Evolutionary conservation across 2,888 invertebrate genomes (phyloP), one percentile per base, ranked within the genome.

Genomic region (Aphidius colemani): DNA sequence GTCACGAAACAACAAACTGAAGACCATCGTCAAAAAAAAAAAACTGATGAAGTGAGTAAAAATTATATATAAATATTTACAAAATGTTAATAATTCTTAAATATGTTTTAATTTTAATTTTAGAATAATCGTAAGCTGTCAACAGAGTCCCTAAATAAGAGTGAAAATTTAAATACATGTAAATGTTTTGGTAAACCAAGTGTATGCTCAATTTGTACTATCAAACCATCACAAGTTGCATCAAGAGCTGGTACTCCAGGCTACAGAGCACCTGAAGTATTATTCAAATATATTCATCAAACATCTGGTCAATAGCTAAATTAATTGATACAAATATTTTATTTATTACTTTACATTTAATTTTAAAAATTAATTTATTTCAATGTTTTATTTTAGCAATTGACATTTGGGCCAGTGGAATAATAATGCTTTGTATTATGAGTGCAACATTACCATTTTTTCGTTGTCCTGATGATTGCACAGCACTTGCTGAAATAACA

Each of bases 171-270:
- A 58, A 74, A 72, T 40, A 84, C 84, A 72, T 93, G 93, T 81
- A 84, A 84, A 63, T 93, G 93, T 81, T 88, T 85, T 74, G 90
- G 88, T 10, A 87, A 88, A 78, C 84, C 89, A 1, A 85, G 83
- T 78, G 85, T 90, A 44, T 94, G 94, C 82, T 85, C 86, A 46
- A 74, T 86, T n/a, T 93, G 93, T 75, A 78, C 88, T 58, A 82
- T 85, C 49, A 87, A 89, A 73, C 87, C 87, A 68, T 85, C 86
- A 57, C 88, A 91, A 71, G 85, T 88, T 59, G 94, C 94, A 7
- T 88, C 92, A 5, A 85, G 95, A 73, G 95, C 95, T 61, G 95
- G 95, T 67, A 95, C 95, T 53, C 94, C 94, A 60, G 95, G 95
- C 45, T 95, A 92, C 82, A 86, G 95, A 41, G 92, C 95, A 61